Conservation (phyloP, 2,113 vertebrate species). For the Diphyllodes magnificus region DNA sequence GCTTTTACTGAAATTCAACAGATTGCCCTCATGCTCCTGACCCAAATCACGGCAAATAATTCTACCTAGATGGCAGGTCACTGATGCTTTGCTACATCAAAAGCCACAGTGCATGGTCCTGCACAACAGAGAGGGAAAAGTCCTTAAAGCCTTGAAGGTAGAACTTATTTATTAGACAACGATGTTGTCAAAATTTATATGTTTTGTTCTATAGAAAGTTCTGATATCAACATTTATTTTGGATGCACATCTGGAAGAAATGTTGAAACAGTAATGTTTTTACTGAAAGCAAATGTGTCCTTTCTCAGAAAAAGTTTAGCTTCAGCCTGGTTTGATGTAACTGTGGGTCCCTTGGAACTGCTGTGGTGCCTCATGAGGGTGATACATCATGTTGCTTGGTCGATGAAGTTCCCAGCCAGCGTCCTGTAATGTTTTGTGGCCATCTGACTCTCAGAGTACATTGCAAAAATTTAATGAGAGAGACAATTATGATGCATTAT, state of each 20-base stretch:
- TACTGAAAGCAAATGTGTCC: not conserved
- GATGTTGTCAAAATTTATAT: not conserved
- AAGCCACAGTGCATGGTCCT: not conserved
- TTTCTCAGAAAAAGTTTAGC: constrained; percentile 31
- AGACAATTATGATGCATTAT: not conserved
- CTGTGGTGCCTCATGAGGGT: not conserved
- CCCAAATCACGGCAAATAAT: not conserved
- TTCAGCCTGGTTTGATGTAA: not conserved
- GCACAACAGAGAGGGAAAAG: not conserved
- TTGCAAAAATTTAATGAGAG: constrained; percentile 34
- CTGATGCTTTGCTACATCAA: not conserved
- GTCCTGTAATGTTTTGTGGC: not conserved
- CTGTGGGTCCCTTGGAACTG: not conserved
- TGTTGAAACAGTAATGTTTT: constrained; percentile 8
- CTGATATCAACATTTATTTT: constrained; percentile 27
- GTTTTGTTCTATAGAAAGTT: not conserved
- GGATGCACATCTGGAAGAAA: not conserved
- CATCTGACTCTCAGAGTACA: constrained; percentile 8
- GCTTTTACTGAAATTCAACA: not conserved
- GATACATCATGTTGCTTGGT: constrained; percentile 5
- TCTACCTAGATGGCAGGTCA: not conserved
- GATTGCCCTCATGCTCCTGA: not conserved
- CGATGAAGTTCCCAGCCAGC: not conserved
- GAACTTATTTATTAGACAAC: not conserved
- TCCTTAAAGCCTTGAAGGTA: not conserved